These are phyloP conservation scores for Apis dorsata DNA, from an alignment of 1,140 invertebrate genomes.

Conservation along the genomic window DNA sequence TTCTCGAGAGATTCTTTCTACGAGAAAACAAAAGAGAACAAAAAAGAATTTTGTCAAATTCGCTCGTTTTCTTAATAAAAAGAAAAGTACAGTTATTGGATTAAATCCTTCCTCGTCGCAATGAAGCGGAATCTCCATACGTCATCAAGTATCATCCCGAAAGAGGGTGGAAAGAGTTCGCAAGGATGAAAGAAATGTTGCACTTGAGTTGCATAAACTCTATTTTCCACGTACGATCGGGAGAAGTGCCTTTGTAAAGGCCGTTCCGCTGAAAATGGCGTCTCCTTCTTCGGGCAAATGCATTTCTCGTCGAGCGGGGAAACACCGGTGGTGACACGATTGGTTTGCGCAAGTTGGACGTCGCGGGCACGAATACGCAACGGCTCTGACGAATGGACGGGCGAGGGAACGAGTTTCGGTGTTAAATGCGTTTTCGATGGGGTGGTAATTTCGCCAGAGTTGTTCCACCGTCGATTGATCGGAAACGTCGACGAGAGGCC, in stretches of 20 bases:
- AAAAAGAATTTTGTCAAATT: no score
- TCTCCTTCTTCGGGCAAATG: conserved; percentile 61
- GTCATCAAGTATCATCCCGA: no score
- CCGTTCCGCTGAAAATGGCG: conserved; percentile 57
- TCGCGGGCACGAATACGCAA: neutral
- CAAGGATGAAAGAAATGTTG: neutral
- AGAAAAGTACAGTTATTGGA: no score
- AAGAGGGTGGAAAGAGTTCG: neutral
- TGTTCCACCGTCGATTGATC: conserved; percentile 49
- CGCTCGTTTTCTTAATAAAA: no score
- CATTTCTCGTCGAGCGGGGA: conserved; percentile 55
- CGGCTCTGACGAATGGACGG: neutral
- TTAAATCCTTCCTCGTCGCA: no score
- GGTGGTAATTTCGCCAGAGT: conserved; percentile 49
- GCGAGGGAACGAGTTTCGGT: conserved; percentile 42
- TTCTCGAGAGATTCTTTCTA: no score
- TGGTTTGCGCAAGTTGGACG: neutral
- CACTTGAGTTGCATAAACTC: conserved; percentile 18
- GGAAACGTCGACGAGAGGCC: conserved; percentile 30
- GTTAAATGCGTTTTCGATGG: conserved; percentile 55
- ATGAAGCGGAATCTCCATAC: no score
- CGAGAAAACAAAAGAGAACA: no score
- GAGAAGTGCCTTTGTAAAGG: conserved; percentile 60
- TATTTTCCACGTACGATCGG: conserved; percentile 10
- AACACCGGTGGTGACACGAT: conserved; percentile 1